Evolutionary conservation across 2,113 vertebrate species (phyloP).

Genomic region (Thinocorus orbignyianus): DNA sequence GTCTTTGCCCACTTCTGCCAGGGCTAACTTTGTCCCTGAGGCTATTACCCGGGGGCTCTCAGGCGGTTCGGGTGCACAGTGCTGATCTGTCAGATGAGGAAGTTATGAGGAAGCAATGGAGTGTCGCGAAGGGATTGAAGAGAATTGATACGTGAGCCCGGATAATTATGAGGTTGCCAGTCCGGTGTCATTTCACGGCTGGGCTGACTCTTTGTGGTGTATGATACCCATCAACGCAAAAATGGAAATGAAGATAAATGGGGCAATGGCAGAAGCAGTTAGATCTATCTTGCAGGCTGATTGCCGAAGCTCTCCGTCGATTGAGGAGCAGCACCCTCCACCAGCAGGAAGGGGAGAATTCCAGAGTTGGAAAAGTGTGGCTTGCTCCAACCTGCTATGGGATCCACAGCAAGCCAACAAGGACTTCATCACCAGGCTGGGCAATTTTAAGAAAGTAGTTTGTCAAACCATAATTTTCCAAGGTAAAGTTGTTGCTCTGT

Average conservation of each 20-base stretch:
- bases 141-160: slow-evolving; percentile 65
- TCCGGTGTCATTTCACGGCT: slow-evolving; percentile 71
- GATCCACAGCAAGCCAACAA: background rate
- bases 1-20: slow-evolving; percentile 36
- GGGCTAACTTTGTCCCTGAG: slow-evolving; percentile 35
- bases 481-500: background rate
- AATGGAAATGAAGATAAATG: slow-evolving; percentile 74
- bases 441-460: background rate
- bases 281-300: slow-evolving; percentile 45
- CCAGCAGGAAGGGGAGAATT: background rate
- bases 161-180: slow-evolving; percentile 71
- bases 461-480: background rate
- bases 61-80: slow-evolving; percentile 31
- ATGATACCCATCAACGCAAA: slow-evolving; percentile 69
- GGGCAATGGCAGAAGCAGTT: slow-evolving; percentile 46
- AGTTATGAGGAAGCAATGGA: slow-evolving; percentile 55
- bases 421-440: background rate
- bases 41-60: slow-evolving; percentile 13
- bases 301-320: background rate
- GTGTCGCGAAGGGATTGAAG: slow-evolving; percentile 66
- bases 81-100: slow-evolving; percentile 65
- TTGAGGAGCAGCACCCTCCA: background rate
- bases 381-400: background rate
- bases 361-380: background rate
- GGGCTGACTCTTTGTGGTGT: slow-evolving; percentile 68